Evolutionary conservation across 2,113 vertebrate genomes (phyloP).

Genomic region (Mus musculus): DNA sequence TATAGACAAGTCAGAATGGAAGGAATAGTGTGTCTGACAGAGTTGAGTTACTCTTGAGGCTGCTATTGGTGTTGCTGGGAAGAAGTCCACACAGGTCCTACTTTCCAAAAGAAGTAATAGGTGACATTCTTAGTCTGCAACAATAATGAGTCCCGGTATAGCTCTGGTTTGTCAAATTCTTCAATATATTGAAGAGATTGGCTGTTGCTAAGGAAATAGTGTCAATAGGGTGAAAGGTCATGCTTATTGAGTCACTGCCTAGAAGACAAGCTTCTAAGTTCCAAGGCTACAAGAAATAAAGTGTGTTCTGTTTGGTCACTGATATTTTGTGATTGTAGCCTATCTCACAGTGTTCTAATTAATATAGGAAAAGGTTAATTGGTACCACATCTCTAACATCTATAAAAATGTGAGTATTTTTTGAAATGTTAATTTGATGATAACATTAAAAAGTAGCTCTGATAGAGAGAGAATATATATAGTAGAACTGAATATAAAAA

Average conservation of each 20-base stretch:
- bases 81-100: too few relatives aligned
- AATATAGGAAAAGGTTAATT: not conserved
- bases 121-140: not conserved
- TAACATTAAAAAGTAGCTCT: not conserved
- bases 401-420: not conserved
- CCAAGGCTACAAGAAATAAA: not conserved
- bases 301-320: rapidly evolving
- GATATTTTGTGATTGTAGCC: not conserved
- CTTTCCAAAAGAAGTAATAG: not conserved
- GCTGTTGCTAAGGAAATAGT: not conserved
- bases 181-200: not conserved
- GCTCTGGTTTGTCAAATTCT: not conserved
- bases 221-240: not conserved
- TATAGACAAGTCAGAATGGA: not conserved
- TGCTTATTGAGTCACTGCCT: not conserved
- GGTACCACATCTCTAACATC: not conserved
- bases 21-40: not conserved
- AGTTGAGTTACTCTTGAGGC: too few relatives aligned
- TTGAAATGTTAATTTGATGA: not conserved
- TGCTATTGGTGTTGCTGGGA: not conserved
- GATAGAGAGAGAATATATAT: not conserved
- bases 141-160: not conserved
- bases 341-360: not conserved
- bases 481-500: not conserved
- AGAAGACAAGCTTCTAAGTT: not conserved